Conservation (phyloP, 2,797 vertebrate genomes). For the Pangasius larnaudii region DNA sequence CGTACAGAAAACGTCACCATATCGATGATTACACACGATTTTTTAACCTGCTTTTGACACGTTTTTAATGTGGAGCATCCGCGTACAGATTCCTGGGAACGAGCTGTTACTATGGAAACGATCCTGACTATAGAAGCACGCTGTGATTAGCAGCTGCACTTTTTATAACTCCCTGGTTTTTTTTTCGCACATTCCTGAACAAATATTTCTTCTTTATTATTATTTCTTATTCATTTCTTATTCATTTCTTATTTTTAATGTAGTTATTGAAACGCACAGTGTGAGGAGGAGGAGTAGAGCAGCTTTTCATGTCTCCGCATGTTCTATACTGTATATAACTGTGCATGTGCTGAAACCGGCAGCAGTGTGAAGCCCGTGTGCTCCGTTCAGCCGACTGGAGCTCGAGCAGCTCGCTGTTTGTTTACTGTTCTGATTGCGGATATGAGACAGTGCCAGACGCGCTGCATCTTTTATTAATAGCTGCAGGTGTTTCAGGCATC, state of each 20-base stretch:
- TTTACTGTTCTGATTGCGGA: conserved; percentile 8
- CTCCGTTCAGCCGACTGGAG: neutral
- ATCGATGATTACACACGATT: neutral
- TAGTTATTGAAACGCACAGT: too few species aligned
- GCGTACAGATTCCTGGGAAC: neutral
- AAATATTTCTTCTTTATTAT: too few species aligned
- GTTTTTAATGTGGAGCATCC: too few species aligned
- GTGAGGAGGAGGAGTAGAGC: too few species aligned
- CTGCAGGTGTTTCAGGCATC: conserved; percentile 28
- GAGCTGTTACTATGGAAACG: neutral
- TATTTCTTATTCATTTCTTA: too few species aligned
- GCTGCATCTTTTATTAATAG: conserved; percentile 30
- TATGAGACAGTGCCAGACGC: conserved; percentile 4
- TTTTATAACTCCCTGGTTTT: too few species aligned
- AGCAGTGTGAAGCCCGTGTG: neutral
- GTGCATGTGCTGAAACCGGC: too few species aligned
- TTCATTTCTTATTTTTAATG: too few species aligned
- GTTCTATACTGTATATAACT: too few species aligned
- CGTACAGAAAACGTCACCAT: neutral
- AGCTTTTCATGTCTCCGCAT: too few species aligned
- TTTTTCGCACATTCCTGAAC: too few species aligned
- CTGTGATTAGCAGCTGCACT: neutral
- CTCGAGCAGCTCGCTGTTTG: neutral
- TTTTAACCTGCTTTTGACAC: neutral
- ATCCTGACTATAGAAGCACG: neutral